Percentiles rank a stretch among this genome's conserved stretches.
Conservation (phyloP, 2,888 invertebrate genomes). For the Hyposoter dolosus region DNA sequence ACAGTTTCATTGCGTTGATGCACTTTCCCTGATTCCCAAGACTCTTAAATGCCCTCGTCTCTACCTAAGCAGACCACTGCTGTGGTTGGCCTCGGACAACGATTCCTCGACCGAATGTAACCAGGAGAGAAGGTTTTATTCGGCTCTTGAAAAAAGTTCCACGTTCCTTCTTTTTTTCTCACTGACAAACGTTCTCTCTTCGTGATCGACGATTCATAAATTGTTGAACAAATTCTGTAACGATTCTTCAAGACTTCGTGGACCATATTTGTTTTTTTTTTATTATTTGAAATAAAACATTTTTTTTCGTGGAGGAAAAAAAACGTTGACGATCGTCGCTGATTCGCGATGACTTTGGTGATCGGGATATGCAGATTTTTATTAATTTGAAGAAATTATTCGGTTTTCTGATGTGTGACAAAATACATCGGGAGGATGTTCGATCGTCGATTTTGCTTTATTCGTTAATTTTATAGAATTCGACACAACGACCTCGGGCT, state of each 20-base stretch:
- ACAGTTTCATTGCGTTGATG: constrained; percentile 54
- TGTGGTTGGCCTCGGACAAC: constrained; percentile 11
- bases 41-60: constrained; percentile 23
- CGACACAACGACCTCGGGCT: background rate
- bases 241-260: background rate
- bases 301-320: background rate
- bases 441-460: background rate
- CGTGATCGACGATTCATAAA: background rate
- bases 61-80: constrained; percentile 1
- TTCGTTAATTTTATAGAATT: background rate
- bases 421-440: background rate
- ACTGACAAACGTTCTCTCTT: background rate
- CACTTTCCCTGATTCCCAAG: constrained; percentile 65
- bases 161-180: background rate
- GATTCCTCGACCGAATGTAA: background rate
- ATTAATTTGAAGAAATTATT: background rate
- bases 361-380: background rate
- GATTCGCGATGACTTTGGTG: background rate
- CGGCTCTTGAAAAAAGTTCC: background rate
- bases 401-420: background rate
- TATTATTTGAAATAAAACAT: background rate
- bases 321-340: background rate
- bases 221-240: background rate
- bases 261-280: no score
- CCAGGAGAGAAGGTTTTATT: background rate